phyloP scores from a whole-genome alignment of 2,888 invertebrate species.

The Melikaiella ostensackeni region DNA sequence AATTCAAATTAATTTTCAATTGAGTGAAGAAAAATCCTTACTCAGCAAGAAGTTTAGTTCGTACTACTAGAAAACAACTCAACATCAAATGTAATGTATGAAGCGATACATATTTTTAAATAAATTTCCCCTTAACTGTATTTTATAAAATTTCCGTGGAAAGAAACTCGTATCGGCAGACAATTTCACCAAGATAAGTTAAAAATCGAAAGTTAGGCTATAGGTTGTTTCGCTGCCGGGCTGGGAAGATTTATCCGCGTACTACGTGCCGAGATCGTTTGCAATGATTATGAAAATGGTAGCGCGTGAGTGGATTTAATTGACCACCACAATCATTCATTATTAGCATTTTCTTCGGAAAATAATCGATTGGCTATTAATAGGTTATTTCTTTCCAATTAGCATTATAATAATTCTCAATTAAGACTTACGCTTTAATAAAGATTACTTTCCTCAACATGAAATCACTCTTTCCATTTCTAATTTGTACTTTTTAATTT shows the following conservation, averaged over 20 bases:
- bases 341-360: slow-evolving; percentile 9
- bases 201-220: slow-evolving; percentile 28
- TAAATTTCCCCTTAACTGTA: not conserved
- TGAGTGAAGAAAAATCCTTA: too few relatives aligned
- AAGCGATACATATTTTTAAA: not conserved
- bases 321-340: slow-evolving; percentile 46
- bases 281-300: slow-evolving; percentile 54
- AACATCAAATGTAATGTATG: too few relatives aligned
- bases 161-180: slow-evolving; percentile 16
- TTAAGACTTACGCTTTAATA: not conserved
- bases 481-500: not conserved
- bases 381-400: slow-evolving; percentile 9
- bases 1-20: too few relatives aligned
- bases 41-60: too few relatives aligned
- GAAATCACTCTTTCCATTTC: not conserved
- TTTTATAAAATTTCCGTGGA: slow-evolving; percentile 13
- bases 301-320: slow-evolving; percentile 51
- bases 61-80: too few relatives aligned
- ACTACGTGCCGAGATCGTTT: slow-evolving; percentile 49
- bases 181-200: slow-evolving; percentile 18
- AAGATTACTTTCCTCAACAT: not conserved
- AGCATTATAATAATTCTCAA: slow-evolving; percentile 18
- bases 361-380: slow-evolving; percentile 14
- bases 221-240: not conserved
- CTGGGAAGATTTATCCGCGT: slow-evolving; percentile 27